Conservation (phyloP, 2,113 vertebrate species). For the Serilophus lunatus region DNA sequence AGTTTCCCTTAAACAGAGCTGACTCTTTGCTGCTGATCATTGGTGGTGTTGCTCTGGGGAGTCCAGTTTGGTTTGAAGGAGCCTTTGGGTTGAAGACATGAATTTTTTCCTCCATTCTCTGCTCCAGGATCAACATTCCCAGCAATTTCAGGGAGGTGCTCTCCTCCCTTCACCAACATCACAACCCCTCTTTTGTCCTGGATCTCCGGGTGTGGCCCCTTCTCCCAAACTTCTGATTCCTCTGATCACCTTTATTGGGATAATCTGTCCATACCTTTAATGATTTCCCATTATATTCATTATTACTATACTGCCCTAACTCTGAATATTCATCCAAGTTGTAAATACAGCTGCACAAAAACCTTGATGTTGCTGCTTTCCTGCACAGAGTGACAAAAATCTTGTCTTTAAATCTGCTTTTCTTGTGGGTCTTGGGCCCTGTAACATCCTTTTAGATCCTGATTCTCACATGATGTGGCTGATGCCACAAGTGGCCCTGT, state of each 20-base stretch:
- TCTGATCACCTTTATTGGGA: background rate
- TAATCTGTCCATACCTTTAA: background rate
- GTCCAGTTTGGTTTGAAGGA: background rate
- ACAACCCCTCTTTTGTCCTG: background rate
- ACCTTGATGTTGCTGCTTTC: background rate
- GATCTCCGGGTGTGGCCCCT: background rate
- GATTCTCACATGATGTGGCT: background rate
- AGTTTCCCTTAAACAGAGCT: background rate
- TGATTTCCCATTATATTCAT: rapidly evolving
- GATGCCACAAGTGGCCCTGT: background rate
- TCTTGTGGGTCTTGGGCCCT: background rate
- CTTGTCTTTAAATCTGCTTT: background rate
- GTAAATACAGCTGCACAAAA: too few species aligned
- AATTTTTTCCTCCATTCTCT: background rate
- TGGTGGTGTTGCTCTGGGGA: too few species aligned
- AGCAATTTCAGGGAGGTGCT: background rate
- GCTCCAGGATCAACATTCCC: background rate
- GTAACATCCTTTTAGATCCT: background rate
- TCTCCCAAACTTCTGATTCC: background rate
- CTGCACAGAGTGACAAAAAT: background rate
- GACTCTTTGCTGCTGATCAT: background rate
- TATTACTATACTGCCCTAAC: background rate
- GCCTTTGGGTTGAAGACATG: background rate
- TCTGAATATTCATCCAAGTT: rapidly evolving
- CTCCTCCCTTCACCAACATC: background rate